Evolutionary conservation across 2,797 vertebrate species (phyloP), one percentile per base, ranked within the genome.

Genomic region (Vultur gryphus): DNA sequence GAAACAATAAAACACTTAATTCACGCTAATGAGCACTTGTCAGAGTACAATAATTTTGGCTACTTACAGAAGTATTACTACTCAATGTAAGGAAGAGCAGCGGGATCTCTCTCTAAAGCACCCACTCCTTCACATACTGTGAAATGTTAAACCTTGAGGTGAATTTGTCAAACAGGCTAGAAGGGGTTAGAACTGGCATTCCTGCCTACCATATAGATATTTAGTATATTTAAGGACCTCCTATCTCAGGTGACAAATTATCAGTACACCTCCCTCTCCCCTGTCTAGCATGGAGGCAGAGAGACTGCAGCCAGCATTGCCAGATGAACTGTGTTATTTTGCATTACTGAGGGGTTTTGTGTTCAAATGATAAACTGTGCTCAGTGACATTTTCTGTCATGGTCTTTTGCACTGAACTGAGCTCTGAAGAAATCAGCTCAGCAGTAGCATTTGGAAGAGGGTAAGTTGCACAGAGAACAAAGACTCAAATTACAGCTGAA

Each of bases 401-500:
- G 83, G 70, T 86, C 55, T 35, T 58, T 65, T 82, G 66, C 85
- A 62, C 91, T 67, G 33, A 95, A 89, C 73, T 49, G 83, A 84
- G 85, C 70, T 91, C 85, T 82, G 93, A 93, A 86, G 89, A 65
- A 91, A 75, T 69, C 61, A 78, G 69, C 76, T 94, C 91, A 81
- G 87, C 84, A 89, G 79, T 2, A 46, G 58, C 69, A 31, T 70
- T 87, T 62, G 54, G 80, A 84, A 84, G 79, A 59, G 73, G 54
- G 16, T 5, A 76, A 76, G 43, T 15, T 73, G 71, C 19, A 21
- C 55, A 43, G 67, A 73, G 75, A 92, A 61, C 0, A 0, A 77
- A 87, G 75, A 78, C 52, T 43, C 37, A 93, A 92, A 73, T 85
- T 67, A 78, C 41, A 49, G 49, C 65, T 65, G 82, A 64, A 84